These are phyloP conservation scores for Poeciliopsis presidionis DNA, from an alignment of 2,797 vertebrate species.

Conservation along the genomic window DNA sequence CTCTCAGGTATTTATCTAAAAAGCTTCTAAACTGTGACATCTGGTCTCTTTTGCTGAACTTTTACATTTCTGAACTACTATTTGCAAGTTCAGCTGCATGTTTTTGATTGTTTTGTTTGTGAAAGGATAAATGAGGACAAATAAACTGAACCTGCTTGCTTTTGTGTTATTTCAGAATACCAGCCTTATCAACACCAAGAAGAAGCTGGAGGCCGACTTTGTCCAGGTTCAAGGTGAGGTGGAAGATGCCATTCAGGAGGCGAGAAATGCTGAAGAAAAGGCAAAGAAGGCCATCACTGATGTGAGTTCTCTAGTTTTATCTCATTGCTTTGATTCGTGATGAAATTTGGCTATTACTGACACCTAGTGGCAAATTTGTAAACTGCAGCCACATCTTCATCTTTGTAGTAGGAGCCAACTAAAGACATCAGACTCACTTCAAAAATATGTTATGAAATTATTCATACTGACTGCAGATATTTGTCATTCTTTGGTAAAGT, in stretches of 20 bases:
- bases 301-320: conserved; percentile 72
- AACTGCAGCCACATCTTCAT: background rate
- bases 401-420: background rate
- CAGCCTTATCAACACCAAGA: conserved; percentile 84
- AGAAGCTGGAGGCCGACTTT: conserved; percentile 88
- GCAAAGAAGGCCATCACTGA: conserved; percentile 94
- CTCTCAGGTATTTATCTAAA: conserved; percentile 63
- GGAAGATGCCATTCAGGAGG: conserved; percentile 87
- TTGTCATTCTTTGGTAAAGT: background rate
- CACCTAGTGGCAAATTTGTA: background rate
- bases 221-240: conserved; percentile 87
- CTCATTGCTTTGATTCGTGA: background rate
- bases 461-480: background rate
- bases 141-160: background rate
- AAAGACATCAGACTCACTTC: background rate
- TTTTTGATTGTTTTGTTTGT: background rate
- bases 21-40: background rate
- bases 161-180: conserved; percentile 80
- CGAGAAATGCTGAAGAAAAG: conserved; percentile 91
- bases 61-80: background rate
- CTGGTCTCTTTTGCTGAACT: background rate
- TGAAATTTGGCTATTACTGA: background rate
- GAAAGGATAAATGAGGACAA: background rate
- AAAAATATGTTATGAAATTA: background rate
- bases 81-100: background rate